These are phyloP conservation scores for Emys orbicularis DNA, from an alignment of 2,797 vertebrate genomes.

Conservation along the genomic window DNA sequence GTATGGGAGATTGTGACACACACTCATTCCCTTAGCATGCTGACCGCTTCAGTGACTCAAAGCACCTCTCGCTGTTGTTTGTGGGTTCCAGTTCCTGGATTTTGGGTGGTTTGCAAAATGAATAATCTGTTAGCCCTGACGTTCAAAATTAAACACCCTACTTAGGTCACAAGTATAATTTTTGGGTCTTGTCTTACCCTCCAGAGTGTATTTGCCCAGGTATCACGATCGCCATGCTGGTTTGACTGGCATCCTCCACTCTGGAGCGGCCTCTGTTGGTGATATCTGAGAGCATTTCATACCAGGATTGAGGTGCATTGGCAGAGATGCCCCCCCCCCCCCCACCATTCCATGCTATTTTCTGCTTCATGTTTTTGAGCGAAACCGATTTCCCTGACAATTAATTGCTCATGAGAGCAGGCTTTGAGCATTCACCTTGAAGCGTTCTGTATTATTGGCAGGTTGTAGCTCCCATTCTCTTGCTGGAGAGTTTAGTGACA, in stretches of 20 bases:
- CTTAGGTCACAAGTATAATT: neutral
- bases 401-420: neutral
- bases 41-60: neutral
- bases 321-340: neutral
- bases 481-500: neutral
- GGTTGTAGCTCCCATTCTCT: constrained; percentile 85
- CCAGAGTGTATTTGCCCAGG: neutral
- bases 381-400: neutral
- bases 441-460: constrained; percentile 39
- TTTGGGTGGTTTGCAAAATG: neutral
- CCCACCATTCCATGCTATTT: neutral
- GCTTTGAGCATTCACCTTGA: neutral
- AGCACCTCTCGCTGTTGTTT: neutral
- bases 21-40: neutral
- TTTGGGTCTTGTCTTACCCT: neutral
- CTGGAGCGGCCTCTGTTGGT: neutral
- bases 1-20: neutral
- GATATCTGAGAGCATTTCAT: neutral
- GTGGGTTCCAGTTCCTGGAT: neutral
- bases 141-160: neutral
- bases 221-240: neutral
- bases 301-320: neutral
- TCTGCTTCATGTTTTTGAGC: neutral
- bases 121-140: neutral
- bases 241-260: neutral